Evolutionary conservation across 2,888 invertebrate species (phyloP).

Genomic region (Drosophila antonietae): DNA sequence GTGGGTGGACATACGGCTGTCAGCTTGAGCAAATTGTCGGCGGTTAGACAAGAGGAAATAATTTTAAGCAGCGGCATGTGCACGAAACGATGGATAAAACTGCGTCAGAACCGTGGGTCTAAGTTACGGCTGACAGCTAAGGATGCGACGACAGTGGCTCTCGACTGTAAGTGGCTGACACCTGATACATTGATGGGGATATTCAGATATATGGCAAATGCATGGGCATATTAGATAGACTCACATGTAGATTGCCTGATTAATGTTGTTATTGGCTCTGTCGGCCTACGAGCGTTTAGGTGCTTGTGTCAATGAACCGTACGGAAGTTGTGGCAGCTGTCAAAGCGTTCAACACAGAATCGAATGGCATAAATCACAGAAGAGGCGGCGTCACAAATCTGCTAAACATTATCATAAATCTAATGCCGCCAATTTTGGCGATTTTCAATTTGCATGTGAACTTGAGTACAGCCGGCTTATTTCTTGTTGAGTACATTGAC

Average conservation of each 20-base stretch:
- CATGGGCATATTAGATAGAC: background rate
- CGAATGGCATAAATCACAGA: conserved; percentile 60
- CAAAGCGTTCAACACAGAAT: conserved; percentile 57
- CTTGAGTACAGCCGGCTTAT: conserved; percentile 49
- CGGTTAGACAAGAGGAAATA: conserved; percentile 66
- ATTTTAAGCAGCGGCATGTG: conserved; percentile 27
- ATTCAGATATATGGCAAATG: background rate
- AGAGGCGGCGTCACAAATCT: conserved; percentile 21
- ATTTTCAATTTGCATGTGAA: conserved; percentile 75
- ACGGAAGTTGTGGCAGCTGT: conserved; percentile 60
- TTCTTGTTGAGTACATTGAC: conserved; percentile 61
- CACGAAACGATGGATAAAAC: conserved; percentile 42
- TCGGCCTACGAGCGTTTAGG: conserved; percentile 46
- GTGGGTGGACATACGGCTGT: conserved; percentile 73
- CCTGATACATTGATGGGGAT: conserved; percentile 25
- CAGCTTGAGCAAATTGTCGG: conserved; percentile 63
- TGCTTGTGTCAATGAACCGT: conserved; percentile 64
- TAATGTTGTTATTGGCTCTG: conserved; percentile 36
- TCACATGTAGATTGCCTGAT: conserved; percentile 33
- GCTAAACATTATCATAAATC: conserved; percentile 68
- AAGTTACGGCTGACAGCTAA: conserved; percentile 17
- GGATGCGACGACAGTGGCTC: conserved; percentile 23
- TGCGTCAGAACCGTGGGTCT: conserved; percentile 31
- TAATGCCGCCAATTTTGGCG: conserved; percentile 61
- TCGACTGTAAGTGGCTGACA: conserved; percentile 36